Evolutionary conservation across 2,113 vertebrate genomes (phyloP).

Genomic region (Synodontis membranacea): DNA sequence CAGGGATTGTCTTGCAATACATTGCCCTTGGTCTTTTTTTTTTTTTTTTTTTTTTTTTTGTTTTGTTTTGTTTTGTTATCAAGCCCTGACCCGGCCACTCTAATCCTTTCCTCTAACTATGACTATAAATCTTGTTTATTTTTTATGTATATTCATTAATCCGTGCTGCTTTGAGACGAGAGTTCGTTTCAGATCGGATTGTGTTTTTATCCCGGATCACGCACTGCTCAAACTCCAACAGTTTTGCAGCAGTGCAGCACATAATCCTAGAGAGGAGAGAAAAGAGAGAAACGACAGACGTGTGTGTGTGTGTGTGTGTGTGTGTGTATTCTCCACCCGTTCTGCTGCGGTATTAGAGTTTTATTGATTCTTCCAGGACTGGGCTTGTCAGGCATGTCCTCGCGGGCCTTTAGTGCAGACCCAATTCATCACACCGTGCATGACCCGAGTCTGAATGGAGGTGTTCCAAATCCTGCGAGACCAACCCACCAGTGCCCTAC

Average conservation of each 20-base stretch:
- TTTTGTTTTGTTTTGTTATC: not conserved
- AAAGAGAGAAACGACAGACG: constrained; percentile 2
- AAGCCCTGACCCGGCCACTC: not conserved
- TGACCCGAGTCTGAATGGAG: constrained; percentile 36
- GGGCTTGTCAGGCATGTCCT: constrained; percentile 32
- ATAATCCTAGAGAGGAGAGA: constrained; percentile 18
- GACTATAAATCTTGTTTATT: not conserved
- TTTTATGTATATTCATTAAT: constrained; percentile 4
- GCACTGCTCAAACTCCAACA: constrained; percentile 4
- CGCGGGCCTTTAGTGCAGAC: constrained; percentile 31
- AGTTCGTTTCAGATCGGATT: constrained; percentile 10
- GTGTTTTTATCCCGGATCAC: constrained; percentile 25
- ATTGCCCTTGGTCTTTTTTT: not conserved
- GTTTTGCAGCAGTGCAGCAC: constrained; percentile 21
- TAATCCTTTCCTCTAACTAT: not conserved
- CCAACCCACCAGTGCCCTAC: constrained; percentile 14
- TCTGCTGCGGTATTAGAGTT: constrained; percentile 21
- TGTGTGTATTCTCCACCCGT: constrained; percentile 21
- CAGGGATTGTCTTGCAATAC: not conserved
- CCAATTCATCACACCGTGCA: constrained; percentile 32
- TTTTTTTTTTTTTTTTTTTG: not conserved
- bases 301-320: constrained; percentile 15
- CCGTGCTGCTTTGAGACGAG: not conserved
- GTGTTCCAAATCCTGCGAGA: constrained; percentile 31
- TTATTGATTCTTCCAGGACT: constrained; percentile 37